Base-by-base conservation (phyloP, 2,888 invertebrate species). In the Aethes cnicana region DNA sequence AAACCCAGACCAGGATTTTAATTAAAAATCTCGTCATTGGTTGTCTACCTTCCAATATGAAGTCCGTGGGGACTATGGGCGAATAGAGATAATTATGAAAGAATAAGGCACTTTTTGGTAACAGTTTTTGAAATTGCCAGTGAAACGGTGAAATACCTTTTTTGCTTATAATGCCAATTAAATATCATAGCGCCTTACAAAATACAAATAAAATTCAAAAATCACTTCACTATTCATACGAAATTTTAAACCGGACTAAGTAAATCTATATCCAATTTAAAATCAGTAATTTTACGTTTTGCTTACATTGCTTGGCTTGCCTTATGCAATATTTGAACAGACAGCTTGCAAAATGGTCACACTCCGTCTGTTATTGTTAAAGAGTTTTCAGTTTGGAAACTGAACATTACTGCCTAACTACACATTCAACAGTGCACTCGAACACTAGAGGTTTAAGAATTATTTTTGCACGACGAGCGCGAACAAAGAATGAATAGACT, bases 271-370 rank as follows among this genome's bases (percentile, higher is more conserved):
- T n/a, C n/a, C n/a, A n/a, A n/a, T n/a, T n/a, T 41, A 21, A 25
- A 43, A 44, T 50, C 7, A 23, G 21, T 43, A 50, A 37, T 11
- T 20, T 50, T n/a, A 33, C 48, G 25, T 42, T 26, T 44, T 39
- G 46, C 52, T 25, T 6, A 44, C 11, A 26, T 52, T 12, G 37
- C 26, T 37, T 41, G 16, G 16, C 16, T 47, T 37, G 9, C 16
- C 16, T 52, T 44, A 52, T 32, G 52, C 52, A 52, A 52, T 46
- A 23, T 44, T 43, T 23, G 43, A 46, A 20, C 46, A 33, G 49
- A 43, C 43, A 33, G 39, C 58, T 77, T 77, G 70, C 67, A 68
- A 73, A 74, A 77, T 63, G 65, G 72, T 74, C 67, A 73, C 75
- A 77, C 68, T 72, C 62, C 62, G 69, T 20, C 67, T 63, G 66